Percentiles rank a stretch among this genome's conserved stretches.
These are phyloP conservation scores for Xiphophorus couchianus DNA, from an alignment of 2,113 vertebrate species.

Conservation along the genomic window DNA sequence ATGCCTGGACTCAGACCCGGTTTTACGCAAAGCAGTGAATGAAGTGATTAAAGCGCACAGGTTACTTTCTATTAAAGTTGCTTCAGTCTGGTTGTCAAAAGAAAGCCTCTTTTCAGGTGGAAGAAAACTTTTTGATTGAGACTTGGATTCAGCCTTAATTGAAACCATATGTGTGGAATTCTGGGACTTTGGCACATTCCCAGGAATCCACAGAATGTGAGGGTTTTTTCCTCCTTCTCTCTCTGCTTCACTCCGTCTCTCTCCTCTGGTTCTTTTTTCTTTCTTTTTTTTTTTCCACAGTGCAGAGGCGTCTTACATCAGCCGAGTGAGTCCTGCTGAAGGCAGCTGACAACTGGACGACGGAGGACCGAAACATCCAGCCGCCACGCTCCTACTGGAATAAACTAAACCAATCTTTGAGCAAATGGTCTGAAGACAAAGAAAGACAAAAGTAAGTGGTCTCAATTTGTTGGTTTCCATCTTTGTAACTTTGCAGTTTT, in stretches of 20 bases:
- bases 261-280: constrained; percentile 30
- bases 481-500: not conserved
- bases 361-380: constrained; percentile 46
- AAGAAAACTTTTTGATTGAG: constrained; percentile 84
- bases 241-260: constrained; percentile 23
- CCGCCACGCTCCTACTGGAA: constrained; percentile 64
- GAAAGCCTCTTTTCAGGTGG: constrained; percentile 77
- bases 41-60: constrained; percentile 8
- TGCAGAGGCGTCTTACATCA: constrained; percentile 94
- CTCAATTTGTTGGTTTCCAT: not conserved
- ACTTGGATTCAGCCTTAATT: constrained; percentile 86
- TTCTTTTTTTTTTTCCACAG: constrained; percentile 51
- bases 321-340: constrained; percentile 75
- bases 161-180: constrained; percentile 98
- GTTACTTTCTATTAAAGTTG: constrained; percentile 78
- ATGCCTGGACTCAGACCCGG: not conserved
- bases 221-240: constrained; percentile 49
- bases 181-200: constrained; percentile 90
- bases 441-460: constrained; percentile 69
- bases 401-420: constrained; percentile 52
- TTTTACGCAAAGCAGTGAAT: not conserved
- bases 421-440: constrained; percentile 79
- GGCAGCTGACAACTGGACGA: constrained; percentile 50
- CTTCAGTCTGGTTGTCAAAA: constrained; percentile 78
- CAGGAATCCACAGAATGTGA: constrained; percentile 95